Evolutionary conservation across 1,140 invertebrate species (phyloP).

Genomic region (Chionoecetes opilio): DNA sequence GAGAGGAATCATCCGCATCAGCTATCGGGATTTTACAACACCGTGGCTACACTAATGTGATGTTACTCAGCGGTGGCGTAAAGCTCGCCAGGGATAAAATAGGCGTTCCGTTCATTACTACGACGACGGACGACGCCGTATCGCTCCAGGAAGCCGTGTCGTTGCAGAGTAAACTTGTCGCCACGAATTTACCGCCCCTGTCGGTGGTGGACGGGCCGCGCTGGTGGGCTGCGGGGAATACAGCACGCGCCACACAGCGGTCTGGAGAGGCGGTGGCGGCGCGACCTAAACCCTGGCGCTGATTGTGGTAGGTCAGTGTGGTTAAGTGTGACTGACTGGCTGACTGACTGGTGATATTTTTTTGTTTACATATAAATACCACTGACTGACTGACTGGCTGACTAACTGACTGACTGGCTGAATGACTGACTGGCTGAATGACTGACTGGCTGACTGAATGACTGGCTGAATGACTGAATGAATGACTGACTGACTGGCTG

Average conservation of each 20-base stretch:
- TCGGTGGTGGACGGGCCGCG: constrained; percentile 63
- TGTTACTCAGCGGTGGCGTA: constrained; percentile 85
- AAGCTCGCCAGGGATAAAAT: constrained; percentile 80
- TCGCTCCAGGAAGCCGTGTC: neutral
- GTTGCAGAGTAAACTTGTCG: neutral
- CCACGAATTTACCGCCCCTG: constrained; percentile 55
- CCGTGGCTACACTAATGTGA: constrained; percentile 86
- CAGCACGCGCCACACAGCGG: no score
- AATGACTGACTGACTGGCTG: no score
- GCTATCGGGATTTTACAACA: constrained; percentile 85
- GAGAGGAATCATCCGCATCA: constrained; percentile 84
- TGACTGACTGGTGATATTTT: no score
- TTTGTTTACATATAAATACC: neutral
- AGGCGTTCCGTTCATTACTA: constrained; percentile 66
- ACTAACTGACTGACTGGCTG: no score
- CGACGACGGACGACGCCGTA: neutral
- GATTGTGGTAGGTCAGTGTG: no score
- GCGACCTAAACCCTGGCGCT: no score
- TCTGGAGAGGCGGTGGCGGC: no score
- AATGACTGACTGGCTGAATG: no score
- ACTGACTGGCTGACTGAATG: no score
- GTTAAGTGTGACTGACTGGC: no score
- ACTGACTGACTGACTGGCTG: no score
- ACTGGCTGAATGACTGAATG: no score
- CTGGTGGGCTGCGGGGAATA: constrained; percentile 60